Percentiles rank a stretch among this genome's conserved stretches.
phyloP scores from a whole-genome alignment of 1,140 invertebrate genomes.

The Euwallacea fornicatus region DNA sequence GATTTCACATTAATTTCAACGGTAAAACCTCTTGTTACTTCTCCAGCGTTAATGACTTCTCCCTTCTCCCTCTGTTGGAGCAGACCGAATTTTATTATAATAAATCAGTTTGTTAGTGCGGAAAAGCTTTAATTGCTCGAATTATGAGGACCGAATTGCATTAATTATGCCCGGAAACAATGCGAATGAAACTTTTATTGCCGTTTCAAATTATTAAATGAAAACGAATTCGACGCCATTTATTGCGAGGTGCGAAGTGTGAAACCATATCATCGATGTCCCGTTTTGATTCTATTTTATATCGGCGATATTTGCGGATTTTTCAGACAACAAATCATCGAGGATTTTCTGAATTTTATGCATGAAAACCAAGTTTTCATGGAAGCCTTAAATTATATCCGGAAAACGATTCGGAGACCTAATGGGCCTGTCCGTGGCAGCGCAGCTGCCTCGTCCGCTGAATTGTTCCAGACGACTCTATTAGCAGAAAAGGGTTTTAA shows the following conservation, averaged over 20 bases:
- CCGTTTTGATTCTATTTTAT: neutral
- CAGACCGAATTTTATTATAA: conserved; percentile 1
- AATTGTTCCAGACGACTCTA: neutral
- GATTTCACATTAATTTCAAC: too few species aligned
- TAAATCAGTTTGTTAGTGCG: conserved; percentile 3
- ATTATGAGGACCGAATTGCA: neutral
- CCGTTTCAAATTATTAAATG: conserved; percentile 4
- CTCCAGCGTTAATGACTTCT: too few species aligned
- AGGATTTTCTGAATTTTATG: neutral
- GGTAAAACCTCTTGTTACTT: too few species aligned
- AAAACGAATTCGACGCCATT: neutral
- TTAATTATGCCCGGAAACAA: neutral
- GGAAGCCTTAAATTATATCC: neutral
- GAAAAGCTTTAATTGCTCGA: conserved; percentile 2
- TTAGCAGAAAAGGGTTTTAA: conserved; percentile 2
- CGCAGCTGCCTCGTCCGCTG: neutral
- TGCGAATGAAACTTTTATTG: conserved; percentile 5
- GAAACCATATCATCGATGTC: neutral
- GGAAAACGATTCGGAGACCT: neutral
- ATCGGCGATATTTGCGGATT: neutral
- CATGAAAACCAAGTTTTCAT: neutral
- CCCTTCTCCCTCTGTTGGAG: too few species aligned
- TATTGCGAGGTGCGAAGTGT: neutral
- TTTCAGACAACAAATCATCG: neutral
- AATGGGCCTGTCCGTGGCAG: conserved; percentile 1